A percentile compares a stretch with the other conserved stretches of the same genome.
Evolutionary conservation across 1,140 invertebrate genomes (phyloP).

Genomic region (Nephotettix cincticeps): DNA sequence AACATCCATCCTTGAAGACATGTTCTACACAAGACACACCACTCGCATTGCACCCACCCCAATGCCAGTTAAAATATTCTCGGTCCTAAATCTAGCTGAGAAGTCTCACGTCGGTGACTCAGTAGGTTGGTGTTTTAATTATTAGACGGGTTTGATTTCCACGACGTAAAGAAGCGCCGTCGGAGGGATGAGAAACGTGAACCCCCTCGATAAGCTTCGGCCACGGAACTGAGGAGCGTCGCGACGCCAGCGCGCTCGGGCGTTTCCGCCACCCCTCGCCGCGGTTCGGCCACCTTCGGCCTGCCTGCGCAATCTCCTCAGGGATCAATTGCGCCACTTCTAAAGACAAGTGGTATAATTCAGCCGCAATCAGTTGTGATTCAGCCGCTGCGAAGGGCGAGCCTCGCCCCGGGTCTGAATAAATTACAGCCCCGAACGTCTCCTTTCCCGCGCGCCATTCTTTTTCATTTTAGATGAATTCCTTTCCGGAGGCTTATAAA

Average conservation of each 20-base stretch:
- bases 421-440: slow-evolving; percentile 12
- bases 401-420: slow-evolving; percentile 7
- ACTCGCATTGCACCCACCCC: background rate
- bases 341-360: slow-evolving; percentile 22
- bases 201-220: background rate
- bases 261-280: slow-evolving; percentile 1
- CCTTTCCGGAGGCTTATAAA: slow-evolving; percentile 22
- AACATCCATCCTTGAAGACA: slow-evolving; percentile 1
- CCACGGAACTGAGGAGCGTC: background rate
- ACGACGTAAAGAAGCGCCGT: slow-evolving; percentile 1
- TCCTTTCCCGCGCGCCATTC: slow-evolving; percentile 4
- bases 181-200: no score
- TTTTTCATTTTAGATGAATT: slow-evolving; percentile 21
- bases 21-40: background rate
- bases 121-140: background rate
- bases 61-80: background rate
- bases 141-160: background rate
- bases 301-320: slow-evolving; percentile 2
- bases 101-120: background rate
- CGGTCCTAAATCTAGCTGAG: background rate
- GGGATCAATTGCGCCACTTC: slow-evolving; percentile 22
- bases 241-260: background rate
- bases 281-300: background rate
- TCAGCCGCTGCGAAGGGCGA: slow-evolving; percentile 4
- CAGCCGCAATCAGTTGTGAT: slow-evolving; percentile 11